These are phyloP conservation scores for Drosophila erecta DNA, from an alignment of 1,140 invertebrate genomes.

Conservation along the genomic window DNA sequence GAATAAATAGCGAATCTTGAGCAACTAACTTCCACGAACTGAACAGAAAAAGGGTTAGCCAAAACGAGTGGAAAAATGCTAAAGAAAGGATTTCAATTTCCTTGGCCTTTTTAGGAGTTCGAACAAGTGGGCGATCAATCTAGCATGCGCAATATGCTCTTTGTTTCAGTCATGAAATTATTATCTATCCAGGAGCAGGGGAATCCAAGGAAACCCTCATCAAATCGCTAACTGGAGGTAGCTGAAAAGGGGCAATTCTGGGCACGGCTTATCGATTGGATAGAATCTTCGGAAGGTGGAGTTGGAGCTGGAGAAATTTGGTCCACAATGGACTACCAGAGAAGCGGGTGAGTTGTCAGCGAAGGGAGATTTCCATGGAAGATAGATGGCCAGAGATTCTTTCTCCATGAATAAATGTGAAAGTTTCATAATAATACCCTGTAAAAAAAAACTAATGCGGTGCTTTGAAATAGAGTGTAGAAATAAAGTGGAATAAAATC, in stretches of 20 bases:
- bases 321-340: constrained; percentile 58
- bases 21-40: constrained; percentile 75
- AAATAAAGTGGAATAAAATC: not conserved
- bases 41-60: constrained; percentile 35
- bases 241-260: constrained; percentile 37
- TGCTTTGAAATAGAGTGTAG: not conserved
- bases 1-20: constrained; percentile 67
- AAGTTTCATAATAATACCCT: constrained; percentile 21
- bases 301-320: constrained; percentile 14
- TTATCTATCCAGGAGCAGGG: constrained; percentile 46
- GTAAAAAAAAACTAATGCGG: no score
- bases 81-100: constrained; percentile 56
- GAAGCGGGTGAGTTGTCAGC: constrained; percentile 62
- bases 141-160: constrained; percentile 68
- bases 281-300: constrained; percentile 32
- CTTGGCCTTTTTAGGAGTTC: constrained; percentile 31
- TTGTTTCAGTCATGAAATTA: constrained; percentile 54
- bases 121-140: constrained; percentile 67
- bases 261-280: constrained; percentile 59
- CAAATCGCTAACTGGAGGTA: constrained; percentile 63
- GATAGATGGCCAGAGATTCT: constrained; percentile 15
- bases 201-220: constrained; percentile 57
- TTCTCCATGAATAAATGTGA: constrained; percentile 59
- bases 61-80: constrained; percentile 21
- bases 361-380: constrained; percentile 36